Evolutionary conservation across 1,140 invertebrate species (phyloP).

Genomic region (Tetragonula clypearis): DNA sequence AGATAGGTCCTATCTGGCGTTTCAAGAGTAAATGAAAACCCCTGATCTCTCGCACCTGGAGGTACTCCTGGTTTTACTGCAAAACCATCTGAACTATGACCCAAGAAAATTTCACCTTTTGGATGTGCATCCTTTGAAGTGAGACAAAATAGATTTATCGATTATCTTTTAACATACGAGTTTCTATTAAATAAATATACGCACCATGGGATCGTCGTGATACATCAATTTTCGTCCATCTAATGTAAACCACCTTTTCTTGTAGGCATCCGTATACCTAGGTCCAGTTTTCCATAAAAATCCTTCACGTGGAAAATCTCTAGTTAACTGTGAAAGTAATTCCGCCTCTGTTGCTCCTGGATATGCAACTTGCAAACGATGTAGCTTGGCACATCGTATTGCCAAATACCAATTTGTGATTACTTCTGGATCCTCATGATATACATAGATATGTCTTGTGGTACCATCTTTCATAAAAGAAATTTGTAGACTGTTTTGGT

Average conservation of each 20-base stretch:
- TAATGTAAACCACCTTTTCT: conserved; percentile 94
- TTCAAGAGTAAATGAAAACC: conserved; percentile 92
- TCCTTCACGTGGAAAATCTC: conserved; percentile 92
- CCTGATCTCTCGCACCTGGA: conserved; percentile 87
- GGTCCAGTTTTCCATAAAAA: conserved; percentile 96
- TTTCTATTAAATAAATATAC: background rate
- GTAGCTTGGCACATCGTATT: conserved; percentile 92
- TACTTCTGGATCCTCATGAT: conserved; percentile 91
- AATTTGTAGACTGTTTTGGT: conserved; percentile 91
- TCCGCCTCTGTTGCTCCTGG: conserved; percentile 90
- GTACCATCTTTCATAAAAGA: conserved; percentile 91
- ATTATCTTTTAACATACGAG: background rate
- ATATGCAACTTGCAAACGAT: conserved; percentile 91
- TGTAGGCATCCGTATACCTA: conserved; percentile 89
- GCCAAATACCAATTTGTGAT: conserved; percentile 95
- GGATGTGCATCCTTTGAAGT: conserved; percentile 88
- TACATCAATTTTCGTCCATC: conserved; percentile 95
- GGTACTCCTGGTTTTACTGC: conserved; percentile 85
- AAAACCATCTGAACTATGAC: conserved; percentile 89
- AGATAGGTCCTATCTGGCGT: conserved; percentile 92
- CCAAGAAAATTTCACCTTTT: conserved; percentile 95
- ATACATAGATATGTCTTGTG: conserved; percentile 93
- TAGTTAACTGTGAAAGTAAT: conserved; percentile 87
- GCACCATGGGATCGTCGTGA: conserved; percentile 90
- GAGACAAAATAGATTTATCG: conserved; percentile 19